Base-by-base conservation (phyloP, 2,888 invertebrate genomes). In the Trachelus iudaicus region DNA sequence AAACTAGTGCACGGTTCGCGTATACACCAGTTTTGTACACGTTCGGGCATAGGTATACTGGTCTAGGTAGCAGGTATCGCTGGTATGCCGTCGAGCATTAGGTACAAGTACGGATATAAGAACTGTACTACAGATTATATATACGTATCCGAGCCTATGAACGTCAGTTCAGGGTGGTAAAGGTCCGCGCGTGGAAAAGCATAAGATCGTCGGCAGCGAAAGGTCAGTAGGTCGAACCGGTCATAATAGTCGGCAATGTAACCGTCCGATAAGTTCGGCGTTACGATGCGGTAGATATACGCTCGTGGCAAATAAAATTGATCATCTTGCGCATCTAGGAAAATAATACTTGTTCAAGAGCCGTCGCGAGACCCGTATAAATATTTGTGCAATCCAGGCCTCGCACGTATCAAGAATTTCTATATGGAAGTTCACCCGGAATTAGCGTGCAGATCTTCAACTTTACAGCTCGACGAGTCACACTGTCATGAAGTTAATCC, bases 161-260 rank as follows among this genome's bases (percentile, higher is more conserved):
- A 56, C 23, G 23, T 56, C 56, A 56, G 56, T 9, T 56, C 56
- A 56, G 56, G 23, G 9, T 23, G 56, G 9, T 56, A 23, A 56
- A 23, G 56, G 56, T 71, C 33, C 31, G 71, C 71, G 33, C 71
- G 71, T 33, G 71, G 71, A 71, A 71, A 71, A 34, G 71, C 12
- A 71, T 34, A 34, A 31, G 71, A 34, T 34, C 12, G 56, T 9
- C 9, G 33, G 31, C 71, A 34, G 71, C 71, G 69, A 85, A 85
- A 85, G 85, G 85, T 84, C 77, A 85, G 81, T 85, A 77, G 85
- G 85, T 84, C 85, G 82, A 81, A 80, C 80, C 79, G 56, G 69
- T 79, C 79, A 82, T 79, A 80, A 79, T 79, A 69, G 74, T 69
- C 76, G 79, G 69, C 76, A 73, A 79, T n/a, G n/a, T 79, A 35